Percentiles rank a stretch among this genome's conserved stretches.
Evolutionary conservation across 2,888 invertebrate species (phyloP).

Genomic region (Lamellibrachia columna): DNA sequence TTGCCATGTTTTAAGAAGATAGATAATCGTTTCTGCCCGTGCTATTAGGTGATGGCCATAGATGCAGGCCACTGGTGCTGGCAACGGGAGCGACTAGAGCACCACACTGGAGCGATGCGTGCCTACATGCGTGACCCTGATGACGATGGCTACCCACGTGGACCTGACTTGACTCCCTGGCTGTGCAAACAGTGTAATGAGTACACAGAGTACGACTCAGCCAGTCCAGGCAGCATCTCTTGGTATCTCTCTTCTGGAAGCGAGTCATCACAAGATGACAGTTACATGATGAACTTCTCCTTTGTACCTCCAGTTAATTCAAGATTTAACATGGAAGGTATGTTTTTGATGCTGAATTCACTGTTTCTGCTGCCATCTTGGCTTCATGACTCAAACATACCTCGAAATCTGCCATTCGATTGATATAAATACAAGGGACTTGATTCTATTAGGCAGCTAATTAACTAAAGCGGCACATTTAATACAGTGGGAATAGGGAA

Average conservation of each 20-base stretch:
- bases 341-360: background rate
- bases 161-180: constrained; percentile 48
- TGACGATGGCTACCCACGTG: constrained; percentile 58
- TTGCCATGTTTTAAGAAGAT: background rate
- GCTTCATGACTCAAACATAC: background rate
- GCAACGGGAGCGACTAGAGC: constrained; percentile 56
- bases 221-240: constrained; percentile 51
- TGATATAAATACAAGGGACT: too few relatives aligned
- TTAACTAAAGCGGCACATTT: too few relatives aligned
- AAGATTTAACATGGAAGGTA: constrained; percentile 30
- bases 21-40: background rate
- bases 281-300: background rate
- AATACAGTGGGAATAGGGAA: too few relatives aligned
- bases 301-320: background rate
- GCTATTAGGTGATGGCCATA: constrained; percentile 61
- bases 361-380: background rate
- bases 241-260: constrained; percentile 52
- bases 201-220: constrained; percentile 55
- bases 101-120: constrained; percentile 63
- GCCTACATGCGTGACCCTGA: constrained; percentile 53
- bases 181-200: constrained; percentile 32
- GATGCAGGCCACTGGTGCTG: constrained; percentile 56
- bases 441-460: too few relatives aligned
- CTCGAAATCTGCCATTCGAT: background rate
- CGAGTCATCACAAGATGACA: constrained; percentile 26